A percentile compares a stretch with the other conserved stretches of the same genome.
These are phyloP conservation scores for Phaedon cochleariae DNA, from an alignment of 2,888 invertebrate species.

Conservation along the genomic window DNA sequence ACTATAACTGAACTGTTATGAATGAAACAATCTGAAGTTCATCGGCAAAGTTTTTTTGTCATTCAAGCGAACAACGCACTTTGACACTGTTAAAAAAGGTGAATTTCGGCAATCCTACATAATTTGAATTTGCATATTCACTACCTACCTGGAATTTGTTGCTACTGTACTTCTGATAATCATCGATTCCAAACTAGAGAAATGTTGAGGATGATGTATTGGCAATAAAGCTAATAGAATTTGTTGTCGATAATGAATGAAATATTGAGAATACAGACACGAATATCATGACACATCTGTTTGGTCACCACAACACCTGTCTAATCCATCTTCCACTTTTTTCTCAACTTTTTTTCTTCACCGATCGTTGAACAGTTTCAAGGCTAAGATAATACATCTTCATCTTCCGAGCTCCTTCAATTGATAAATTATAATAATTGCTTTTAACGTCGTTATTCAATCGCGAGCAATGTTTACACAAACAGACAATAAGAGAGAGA, in stretches of 20 bases:
- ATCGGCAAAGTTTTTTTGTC: too few species aligned
- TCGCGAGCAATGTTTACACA: conserved; percentile 17
- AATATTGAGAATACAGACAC: not conserved
- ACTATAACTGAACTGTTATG: too few species aligned
- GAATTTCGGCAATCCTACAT: too few species aligned
- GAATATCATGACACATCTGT: not conserved
- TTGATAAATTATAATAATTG: conserved; percentile 17
- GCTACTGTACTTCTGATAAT: not conserved
- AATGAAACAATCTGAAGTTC: too few species aligned
- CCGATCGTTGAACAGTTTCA: conserved; percentile 7
- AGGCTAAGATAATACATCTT: conserved; percentile 13
- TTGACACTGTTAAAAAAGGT: too few species aligned
- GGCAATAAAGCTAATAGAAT: not conserved
- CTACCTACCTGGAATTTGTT: too few species aligned
- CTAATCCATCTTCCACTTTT: conserved; percentile 1
- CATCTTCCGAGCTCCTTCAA: conserved; percentile 10
- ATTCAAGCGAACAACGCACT: too few species aligned
- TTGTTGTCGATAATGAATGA: not conserved
- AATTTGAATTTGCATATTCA: not conserved
- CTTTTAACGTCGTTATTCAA: conserved; percentile 8
- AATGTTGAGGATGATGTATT: not conserved
- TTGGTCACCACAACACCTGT: not conserved
- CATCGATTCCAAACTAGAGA: not conserved
- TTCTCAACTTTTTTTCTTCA: not conserved
- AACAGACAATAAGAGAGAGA: conserved; percentile 11